These are phyloP conservation scores for Conchocele bisecta DNA, from an alignment of 2,888 invertebrate genomes.

Conservation along the genomic window DNA sequence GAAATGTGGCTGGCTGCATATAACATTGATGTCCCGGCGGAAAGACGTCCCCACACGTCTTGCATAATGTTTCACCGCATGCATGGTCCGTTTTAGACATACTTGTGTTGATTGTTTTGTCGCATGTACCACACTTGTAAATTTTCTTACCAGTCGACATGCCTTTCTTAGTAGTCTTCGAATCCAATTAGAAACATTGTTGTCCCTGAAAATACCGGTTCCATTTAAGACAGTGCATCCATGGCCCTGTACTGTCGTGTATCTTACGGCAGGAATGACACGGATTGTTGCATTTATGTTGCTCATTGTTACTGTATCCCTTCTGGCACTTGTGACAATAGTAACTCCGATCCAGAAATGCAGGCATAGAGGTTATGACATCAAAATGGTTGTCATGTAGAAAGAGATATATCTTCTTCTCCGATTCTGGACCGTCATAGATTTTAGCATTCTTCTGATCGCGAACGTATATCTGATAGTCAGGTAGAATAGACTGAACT, in stretches of 20 bases:
- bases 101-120: not conserved
- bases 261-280: slow-evolving; percentile 36
- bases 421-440: slow-evolving; percentile 15
- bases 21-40: not conserved
- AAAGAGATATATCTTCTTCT: slow-evolving; percentile 11
- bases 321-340: slow-evolving; percentile 35
- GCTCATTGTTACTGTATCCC: slow-evolving; percentile 45
- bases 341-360: not conserved
- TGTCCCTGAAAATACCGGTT: not conserved
- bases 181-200: not conserved
- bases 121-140: not conserved
- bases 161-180: not conserved
- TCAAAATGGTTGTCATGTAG: slow-evolving; percentile 15
- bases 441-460: slow-evolving; percentile 31
- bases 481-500: not conserved
- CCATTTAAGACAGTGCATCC: not conserved
- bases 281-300: slow-evolving; percentile 33
- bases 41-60: not conserved
- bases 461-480: slow-evolving; percentile 31
- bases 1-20: not conserved
- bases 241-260: slow-evolving; percentile 1
- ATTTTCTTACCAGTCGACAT: not conserved
- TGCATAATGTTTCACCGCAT: not conserved
- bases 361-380: slow-evolving; percentile 11
- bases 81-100: not conserved